phyloP scores from a whole-genome alignment of 2,797 vertebrate genomes.

The Pachyuromys duprasi region DNA sequence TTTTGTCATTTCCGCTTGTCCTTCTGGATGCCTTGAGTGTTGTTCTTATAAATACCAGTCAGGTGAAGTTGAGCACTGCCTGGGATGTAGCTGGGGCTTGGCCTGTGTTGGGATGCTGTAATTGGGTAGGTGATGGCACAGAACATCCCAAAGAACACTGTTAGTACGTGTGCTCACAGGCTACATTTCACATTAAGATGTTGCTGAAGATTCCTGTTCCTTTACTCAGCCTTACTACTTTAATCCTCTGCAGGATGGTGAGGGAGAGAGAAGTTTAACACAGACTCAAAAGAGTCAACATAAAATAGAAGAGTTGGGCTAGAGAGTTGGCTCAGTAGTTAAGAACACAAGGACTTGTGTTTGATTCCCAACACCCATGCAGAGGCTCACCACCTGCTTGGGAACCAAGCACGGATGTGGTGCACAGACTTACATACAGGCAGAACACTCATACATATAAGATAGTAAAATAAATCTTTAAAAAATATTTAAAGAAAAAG shows the following conservation, averaged over 20 bases:
- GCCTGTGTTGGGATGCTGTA: background rate
- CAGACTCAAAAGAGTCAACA: background rate
- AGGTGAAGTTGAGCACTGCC: constrained; percentile 49
- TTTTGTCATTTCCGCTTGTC: constrained; percentile 54
- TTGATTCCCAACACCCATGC: background rate
- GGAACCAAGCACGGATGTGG: too few species aligned
- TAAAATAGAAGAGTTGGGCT: background rate
- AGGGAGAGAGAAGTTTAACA: background rate
- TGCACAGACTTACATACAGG: background rate
- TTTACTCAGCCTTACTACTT: constrained; percentile 22
- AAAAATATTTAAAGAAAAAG: background rate
- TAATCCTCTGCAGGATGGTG: background rate
- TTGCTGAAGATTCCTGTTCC: constrained; percentile 7
- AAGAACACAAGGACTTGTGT: background rate
- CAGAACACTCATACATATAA: background rate
- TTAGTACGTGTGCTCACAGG: constrained; percentile 46
- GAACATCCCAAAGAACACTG: constrained; percentile 36
- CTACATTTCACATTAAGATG: constrained; percentile 62
- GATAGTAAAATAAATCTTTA: background rate
- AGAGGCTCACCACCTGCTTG: background rate
- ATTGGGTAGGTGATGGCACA: constrained; percentile 3
- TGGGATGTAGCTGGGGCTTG: constrained; percentile 39
- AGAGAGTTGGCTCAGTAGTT: background rate
- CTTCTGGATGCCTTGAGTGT: constrained; percentile 60
- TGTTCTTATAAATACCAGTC: constrained; percentile 69